phyloP scores from a whole-genome alignment of 2,888 invertebrate genomes.

The Fabriciana adippe region DNA sequence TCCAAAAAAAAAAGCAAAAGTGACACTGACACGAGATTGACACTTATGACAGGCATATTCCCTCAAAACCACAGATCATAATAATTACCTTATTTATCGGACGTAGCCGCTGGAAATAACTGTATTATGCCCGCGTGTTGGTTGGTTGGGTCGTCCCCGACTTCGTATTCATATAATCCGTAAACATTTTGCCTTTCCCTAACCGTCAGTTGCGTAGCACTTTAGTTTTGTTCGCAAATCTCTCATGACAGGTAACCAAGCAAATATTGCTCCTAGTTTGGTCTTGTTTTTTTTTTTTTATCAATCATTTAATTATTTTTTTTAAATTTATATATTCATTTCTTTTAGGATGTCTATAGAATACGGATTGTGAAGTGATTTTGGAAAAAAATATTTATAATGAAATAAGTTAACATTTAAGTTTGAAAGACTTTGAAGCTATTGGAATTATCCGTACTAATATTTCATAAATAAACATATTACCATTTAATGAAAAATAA shows the following conservation, averaged over 20 bases:
- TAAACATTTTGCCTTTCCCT: slow-evolving; percentile 43
- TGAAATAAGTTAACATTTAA: too few relatives aligned
- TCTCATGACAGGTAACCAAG: slow-evolving; percentile 80
- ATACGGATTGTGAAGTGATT: slow-evolving; percentile 13
- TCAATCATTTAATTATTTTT: not conserved
- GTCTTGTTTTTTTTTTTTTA: slow-evolving; percentile 34
- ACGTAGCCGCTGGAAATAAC: slow-evolving; percentile 70
- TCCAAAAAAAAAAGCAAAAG: not conserved
- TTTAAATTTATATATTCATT: not conserved
- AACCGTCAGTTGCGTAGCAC: slow-evolving; percentile 79
- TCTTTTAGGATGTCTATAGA: slow-evolving; percentile 31
- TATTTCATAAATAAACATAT: too few relatives aligned
- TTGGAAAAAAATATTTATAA: not conserved
- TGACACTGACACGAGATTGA: too few relatives aligned
- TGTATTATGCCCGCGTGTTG: slow-evolving; percentile 80
- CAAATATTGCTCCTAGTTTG: slow-evolving; percentile 66
- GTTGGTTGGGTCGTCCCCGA: slow-evolving; percentile 61
- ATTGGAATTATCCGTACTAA: too few relatives aligned
- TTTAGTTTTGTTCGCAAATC: slow-evolving; percentile 66
- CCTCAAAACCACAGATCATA: slow-evolving; percentile 46
- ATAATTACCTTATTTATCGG: slow-evolving; percentile 63
- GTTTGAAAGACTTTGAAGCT: too few relatives aligned
- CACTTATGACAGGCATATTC: slow-evolving; percentile 36
- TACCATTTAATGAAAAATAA: too few relatives aligned
- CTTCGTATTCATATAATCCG: slow-evolving; percentile 40